Evolutionary conservation across 2,888 invertebrate species (phyloP).

Genomic region (Noctua comes): DNA sequence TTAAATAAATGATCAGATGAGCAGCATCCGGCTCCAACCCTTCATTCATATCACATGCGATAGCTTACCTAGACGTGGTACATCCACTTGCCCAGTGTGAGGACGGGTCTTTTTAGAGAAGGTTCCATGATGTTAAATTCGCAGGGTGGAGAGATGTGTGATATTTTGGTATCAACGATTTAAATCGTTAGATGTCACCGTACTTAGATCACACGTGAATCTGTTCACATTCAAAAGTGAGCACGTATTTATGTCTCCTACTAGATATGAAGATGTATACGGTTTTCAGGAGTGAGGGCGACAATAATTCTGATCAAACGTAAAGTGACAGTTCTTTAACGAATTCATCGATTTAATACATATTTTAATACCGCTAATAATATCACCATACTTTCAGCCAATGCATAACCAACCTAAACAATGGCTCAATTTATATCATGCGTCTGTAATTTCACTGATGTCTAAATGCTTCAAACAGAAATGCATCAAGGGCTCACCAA

Average conservation of each 20-base stretch:
- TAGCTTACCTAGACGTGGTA: not conserved
- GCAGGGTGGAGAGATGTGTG: not conserved
- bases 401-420: too few relatives aligned
- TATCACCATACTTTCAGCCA: not conserved
- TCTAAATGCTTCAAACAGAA: not conserved
- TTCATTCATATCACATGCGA: conserved; percentile 44
- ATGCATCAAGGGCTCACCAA: not conserved
- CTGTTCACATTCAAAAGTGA: not conserved
- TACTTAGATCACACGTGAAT: not conserved
- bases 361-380: not conserved
- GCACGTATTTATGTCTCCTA: not conserved
- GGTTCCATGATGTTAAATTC: not conserved
- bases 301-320: not conserved
- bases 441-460: not conserved
- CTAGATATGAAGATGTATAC: not conserved
- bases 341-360: not conserved
- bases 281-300: not conserved
- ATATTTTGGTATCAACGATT: not conserved
- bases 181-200: not conserved
- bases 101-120: not conserved
- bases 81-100: not conserved
- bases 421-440: not conserved
- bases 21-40: conserved; percentile 46
- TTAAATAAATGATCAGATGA: conserved; percentile 48
- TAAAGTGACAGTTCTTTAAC: not conserved